Conservation (phyloP, 2,888 invertebrate genomes). For the Eupithecia subumbrata region DNA sequence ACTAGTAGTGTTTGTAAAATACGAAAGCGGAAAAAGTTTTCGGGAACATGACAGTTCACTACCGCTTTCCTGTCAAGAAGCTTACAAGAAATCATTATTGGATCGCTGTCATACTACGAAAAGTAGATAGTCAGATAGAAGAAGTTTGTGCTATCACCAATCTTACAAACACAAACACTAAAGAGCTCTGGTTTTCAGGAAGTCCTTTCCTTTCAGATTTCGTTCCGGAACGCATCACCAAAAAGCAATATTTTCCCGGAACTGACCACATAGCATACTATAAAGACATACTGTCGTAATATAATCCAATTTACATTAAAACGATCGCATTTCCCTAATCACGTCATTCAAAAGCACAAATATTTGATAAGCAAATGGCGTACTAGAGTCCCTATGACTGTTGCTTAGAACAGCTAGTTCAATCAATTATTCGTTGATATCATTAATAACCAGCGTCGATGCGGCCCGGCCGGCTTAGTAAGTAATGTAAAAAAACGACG, state of each 20-base stretch:
- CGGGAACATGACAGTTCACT: background rate
- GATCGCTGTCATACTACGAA: too few species aligned
- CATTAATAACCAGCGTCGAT: background rate
- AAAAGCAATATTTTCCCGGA: slow-evolving; percentile 4
- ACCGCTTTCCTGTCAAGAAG: background rate
- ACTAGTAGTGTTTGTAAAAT: background rate
- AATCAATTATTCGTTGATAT: background rate
- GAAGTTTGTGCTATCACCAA: background rate
- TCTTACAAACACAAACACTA: background rate
- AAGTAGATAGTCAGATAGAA: too few species aligned
- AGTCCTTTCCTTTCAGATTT: background rate
- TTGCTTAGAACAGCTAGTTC: slow-evolving; percentile 22
- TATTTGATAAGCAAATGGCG: slow-evolving; percentile 45
- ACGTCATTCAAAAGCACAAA: slow-evolving; percentile 43
- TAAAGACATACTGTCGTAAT: slow-evolving; percentile 20
- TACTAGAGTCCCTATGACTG: slow-evolving; percentile 32
- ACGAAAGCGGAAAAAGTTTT: background rate
- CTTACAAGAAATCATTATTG: too few species aligned
- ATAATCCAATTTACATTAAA: slow-evolving; percentile 40
- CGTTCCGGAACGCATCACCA: background rate
- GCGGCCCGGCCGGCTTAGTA: background rate
- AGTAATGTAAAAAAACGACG: background rate
- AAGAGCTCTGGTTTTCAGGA: background rate
- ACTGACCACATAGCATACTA: slow-evolving; percentile 14
- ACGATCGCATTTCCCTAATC: slow-evolving; percentile 43